Percentiles rank a stretch among this genome's conserved stretches.
Conservation (phyloP, 2,113 vertebrate species). For the Oncorhynchus mykiss region DNA sequence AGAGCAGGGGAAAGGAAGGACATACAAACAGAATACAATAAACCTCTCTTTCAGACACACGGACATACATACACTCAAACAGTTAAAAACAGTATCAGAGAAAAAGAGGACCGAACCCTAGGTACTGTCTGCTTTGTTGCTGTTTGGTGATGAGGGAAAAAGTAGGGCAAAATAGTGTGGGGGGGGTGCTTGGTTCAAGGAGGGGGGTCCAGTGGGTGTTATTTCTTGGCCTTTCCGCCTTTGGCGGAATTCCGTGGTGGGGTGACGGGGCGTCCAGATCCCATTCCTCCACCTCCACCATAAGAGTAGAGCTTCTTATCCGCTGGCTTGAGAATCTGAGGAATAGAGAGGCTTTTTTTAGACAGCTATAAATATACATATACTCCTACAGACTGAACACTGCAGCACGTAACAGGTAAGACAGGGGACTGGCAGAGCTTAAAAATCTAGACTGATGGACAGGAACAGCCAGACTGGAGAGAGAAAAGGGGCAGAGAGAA, state of each 20-base stretch:
- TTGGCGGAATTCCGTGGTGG: slow-evolving; percentile 92
- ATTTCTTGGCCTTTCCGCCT: slow-evolving; percentile 90
- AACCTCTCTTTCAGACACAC: slow-evolving; percentile 35
- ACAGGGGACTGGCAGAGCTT: not conserved
- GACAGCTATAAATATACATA: not conserved
- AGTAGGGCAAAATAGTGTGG: slow-evolving; percentile 52
- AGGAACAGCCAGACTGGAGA: not conserved
- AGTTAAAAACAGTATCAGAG: slow-evolving; percentile 54
- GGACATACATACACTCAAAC: slow-evolving; percentile 38
- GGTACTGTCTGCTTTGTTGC: slow-evolving; percentile 69
- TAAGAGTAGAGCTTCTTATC: slow-evolving; percentile 97
- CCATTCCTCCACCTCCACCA: slow-evolving; percentile 82
- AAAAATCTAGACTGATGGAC: not conserved
- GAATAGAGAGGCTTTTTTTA: slow-evolving; percentile 11
- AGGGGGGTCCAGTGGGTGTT: slow-evolving; percentile 64
- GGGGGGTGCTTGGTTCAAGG: slow-evolving; percentile 31
- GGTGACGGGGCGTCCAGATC: slow-evolving; percentile 88
- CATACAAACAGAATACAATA: slow-evolving; percentile 50
- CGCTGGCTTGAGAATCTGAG: slow-evolving; percentile 92
- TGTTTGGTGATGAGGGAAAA: slow-evolving; percentile 57
- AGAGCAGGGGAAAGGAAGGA: slow-evolving; percentile 26
- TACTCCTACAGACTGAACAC: not conserved
- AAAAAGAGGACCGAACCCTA: slow-evolving; percentile 65
- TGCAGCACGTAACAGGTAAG: not conserved
- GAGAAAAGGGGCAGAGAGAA: not conserved